A percentile compares a stretch with the other conserved stretches of the same genome.
Conservation (phyloP, 2,888 invertebrate genomes). For the Nebria salina region DNA sequence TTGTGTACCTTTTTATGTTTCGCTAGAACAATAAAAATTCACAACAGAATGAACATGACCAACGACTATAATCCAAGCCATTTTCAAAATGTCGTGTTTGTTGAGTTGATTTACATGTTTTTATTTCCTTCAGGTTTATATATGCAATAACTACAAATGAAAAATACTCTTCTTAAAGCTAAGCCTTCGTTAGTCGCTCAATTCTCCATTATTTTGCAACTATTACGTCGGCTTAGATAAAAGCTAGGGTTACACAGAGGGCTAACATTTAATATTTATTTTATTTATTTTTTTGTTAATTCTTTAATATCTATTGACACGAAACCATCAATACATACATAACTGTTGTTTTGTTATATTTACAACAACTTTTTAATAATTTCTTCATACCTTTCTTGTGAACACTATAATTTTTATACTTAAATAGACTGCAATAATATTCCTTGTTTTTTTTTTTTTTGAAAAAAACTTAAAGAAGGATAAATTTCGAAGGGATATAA, state of each 20-base stretch:
- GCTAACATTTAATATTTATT: conserved; percentile 52
- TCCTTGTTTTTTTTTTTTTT: conserved; percentile 16
- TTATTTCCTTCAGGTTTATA: conserved; percentile 12
- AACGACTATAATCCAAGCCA: conserved; percentile 17
- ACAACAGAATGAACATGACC: not conserved
- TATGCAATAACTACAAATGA: conserved; percentile 28
- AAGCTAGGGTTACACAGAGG: conserved; percentile 53
- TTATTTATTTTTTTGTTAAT: conserved; percentile 48
- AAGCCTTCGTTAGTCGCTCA: conserved; percentile 21
- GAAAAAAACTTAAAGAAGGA: conserved; percentile 16
- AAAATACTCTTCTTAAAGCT: conserved; percentile 33
- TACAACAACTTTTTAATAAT: conserved; percentile 55
- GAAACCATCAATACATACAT: conserved; percentile 58
- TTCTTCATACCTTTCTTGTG: conserved; percentile 45
- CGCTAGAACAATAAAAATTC: not conserved
- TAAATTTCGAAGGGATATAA: not conserved
- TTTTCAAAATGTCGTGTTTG: conserved; percentile 30
- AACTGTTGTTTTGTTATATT: conserved; percentile 57
- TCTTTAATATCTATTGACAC: conserved; percentile 53
- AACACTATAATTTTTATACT: conserved; percentile 40
- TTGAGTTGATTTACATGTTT: conserved; percentile 26
- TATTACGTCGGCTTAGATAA: conserved; percentile 40
- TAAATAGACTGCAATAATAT: conserved; percentile 41
- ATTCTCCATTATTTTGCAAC: conserved; percentile 12
- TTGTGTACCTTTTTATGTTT: conserved; percentile 18